phyloP scores from a whole-genome alignment of 2,888 invertebrate genomes.

The Odontothrips loti region DNA sequence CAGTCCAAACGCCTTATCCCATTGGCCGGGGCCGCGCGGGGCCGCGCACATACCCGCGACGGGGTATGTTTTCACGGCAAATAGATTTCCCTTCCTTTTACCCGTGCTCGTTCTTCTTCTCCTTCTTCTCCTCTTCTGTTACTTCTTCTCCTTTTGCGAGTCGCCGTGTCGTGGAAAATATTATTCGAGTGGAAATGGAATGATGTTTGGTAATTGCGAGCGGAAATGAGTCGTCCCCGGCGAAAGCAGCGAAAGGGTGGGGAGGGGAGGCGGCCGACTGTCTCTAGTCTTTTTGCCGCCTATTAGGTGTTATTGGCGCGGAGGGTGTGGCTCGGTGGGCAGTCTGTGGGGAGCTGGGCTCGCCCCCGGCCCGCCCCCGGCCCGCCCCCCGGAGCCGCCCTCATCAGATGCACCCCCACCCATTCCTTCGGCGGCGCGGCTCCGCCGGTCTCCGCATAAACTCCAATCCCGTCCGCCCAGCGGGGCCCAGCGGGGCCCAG shows the following conservation, averaged over 20 bases:
- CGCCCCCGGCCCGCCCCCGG: conserved; percentile 14
- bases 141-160: too few species aligned
- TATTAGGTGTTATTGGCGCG: conserved; percentile 16
- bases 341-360: background rate
- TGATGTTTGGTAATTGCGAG: conserved; percentile 4
- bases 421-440: too few species aligned
- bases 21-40: background rate
- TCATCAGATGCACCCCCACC: background rate
- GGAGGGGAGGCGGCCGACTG: background rate
- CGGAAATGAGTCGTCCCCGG: conserved; percentile 19
- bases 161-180: background rate
- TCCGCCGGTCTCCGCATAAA: too few species aligned
- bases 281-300: background rate
- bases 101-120: background rate
- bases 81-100: background rate
- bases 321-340: conserved; percentile 19
- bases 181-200: conserved; percentile 7
- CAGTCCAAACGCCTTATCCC: conserved; percentile 10
- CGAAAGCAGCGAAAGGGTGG: background rate
- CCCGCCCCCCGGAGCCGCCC: background rate
- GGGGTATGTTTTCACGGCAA: background rate
- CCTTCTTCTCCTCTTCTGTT: background rate
- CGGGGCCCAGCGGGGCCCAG: too few species aligned
- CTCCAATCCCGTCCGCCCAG: too few species aligned
- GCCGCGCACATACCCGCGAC: background rate